Conservation (phyloP, 2,888 invertebrate genomes). For the Bibio marci region DNA sequence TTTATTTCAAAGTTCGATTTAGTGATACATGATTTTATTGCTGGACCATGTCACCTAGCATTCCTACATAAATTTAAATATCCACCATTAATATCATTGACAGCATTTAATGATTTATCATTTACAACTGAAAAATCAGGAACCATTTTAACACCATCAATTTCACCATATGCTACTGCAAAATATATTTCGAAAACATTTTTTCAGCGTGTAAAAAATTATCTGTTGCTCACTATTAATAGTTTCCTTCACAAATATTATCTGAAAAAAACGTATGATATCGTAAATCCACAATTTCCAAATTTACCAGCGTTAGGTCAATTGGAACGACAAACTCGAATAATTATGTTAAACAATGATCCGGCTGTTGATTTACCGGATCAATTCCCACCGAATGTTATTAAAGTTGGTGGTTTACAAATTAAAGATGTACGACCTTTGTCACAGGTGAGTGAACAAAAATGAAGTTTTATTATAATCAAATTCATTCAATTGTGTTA, state of each 20-base stretch:
- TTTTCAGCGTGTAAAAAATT: neutral
- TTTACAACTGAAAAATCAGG: constrained; percentile 13
- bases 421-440: constrained; percentile 6
- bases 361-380: constrained; percentile 3
- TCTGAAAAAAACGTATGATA: no score
- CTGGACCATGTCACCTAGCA: constrained; percentile 19
- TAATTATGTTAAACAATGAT: constrained; percentile 7
- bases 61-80: constrained; percentile 19
- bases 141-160: no score
- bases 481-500: no score
- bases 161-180: no score
- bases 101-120: constrained; percentile 15
- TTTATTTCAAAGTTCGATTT: constrained; percentile 16
- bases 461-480: no score
- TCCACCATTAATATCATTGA: constrained; percentile 19
- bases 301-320: no score
- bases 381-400: constrained; percentile 6
- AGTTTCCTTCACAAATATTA: no score
- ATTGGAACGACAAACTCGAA: neutral
- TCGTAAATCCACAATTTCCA: no score
- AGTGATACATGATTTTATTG: constrained; percentile 20
- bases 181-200: no score
- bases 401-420: constrained; percentile 10
- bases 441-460: constrained; percentile 8
- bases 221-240: neutral